Base-by-base conservation (phyloP, 2,888 invertebrate species). In the Chromoteleia sp. region DNA sequence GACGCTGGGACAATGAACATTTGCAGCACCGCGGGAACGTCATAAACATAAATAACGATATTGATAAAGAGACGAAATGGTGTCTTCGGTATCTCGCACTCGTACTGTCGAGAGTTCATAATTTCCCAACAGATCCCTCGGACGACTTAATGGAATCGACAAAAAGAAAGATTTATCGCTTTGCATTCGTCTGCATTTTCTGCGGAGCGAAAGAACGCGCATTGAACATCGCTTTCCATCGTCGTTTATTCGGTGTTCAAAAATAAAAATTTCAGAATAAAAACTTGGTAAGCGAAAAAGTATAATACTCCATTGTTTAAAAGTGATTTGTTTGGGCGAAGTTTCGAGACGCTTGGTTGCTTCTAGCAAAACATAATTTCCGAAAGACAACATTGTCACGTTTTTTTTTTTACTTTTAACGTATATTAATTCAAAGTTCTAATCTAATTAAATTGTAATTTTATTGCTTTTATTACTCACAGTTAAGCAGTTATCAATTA, bases 121-220 rank as follows among this genome's bases (percentile, higher is more conserved):
- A 75, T 81, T 81, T 81, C 48, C 75, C 81, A 65, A 25, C 75
- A 71, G 75, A 75, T 81, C 65, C 65, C 70, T 56, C 71, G 58
- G 70, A 71, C 70, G 74, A 54, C 75, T 65, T 71, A 70, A 81
- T 76, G 75, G 71, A 81, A 75, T 75, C 80, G 75, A 80, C 68
- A 63, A 63, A 75, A 80, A 63, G 75, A 50, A 61, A 67, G 70
- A 80, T 75, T 80, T 74, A 80, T 77, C 54, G 70, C 61, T 70
- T 29, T 77, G 68, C 77, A 77, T 77, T 67, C 77, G 77, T 77
- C 70, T 77, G 77, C 77, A 77, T 63, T 77, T 77, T 77, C 70
- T 19, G 45, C 59, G 5, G 25, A 61, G n/a, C 54, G 68, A 54
- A 50, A 76, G 76, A 68, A 70, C 75, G 36, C 48, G 50, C 75